Base-by-base conservation (phyloP, 2,888 invertebrate genomes). In the Epinotia demarniana region DNA sequence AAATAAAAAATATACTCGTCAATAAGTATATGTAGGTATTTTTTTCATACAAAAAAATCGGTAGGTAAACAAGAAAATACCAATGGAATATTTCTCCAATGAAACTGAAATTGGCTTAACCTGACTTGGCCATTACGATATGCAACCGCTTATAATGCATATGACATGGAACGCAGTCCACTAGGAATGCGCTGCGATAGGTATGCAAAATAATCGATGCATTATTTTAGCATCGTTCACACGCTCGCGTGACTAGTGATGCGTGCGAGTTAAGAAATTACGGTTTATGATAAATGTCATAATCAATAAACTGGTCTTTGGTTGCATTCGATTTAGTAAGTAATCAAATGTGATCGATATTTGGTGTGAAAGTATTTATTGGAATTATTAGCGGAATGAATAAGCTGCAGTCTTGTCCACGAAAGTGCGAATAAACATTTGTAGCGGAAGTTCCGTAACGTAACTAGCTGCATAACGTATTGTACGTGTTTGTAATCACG, bases 101-200 rank as follows among this genome's bases (percentile, higher is more conserved):
- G 63, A 74, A 74, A 63, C 55, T 63, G 69, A 69, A 69, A 74
- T 58, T 69, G 55, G 46, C 33, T 62, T 33, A 46, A 33, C 57
- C 46, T 57, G 43, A 61, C 33, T n/a, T 27, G 39, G 23, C 39
- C 39, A 62, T 62, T 57, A 19, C 19, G 3, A 23, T 27, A 53
- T 58, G 58, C 23, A 67, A 60, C 8, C 72, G 33, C 53, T 66
- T 73, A 61, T 53, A 66, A 43, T 33, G 49, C 49, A 72, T 67
- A 19, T n/a, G 33, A 27, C 74, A 74, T 80, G 81, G 79, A 67
- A 81, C 76, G 78, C 79, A 79, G 75, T 79, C 77, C 76, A 79
- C 81, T 70, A 73, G 61, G 69, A 69, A 61, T 78, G 80, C 78
- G 74, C 18, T n/a, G n/a, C 16, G 19, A 53, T n/a, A 2, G 49